phyloP scores from a whole-genome alignment of 2,113 vertebrate genomes.

The Anas platyrhynchos region DNA sequence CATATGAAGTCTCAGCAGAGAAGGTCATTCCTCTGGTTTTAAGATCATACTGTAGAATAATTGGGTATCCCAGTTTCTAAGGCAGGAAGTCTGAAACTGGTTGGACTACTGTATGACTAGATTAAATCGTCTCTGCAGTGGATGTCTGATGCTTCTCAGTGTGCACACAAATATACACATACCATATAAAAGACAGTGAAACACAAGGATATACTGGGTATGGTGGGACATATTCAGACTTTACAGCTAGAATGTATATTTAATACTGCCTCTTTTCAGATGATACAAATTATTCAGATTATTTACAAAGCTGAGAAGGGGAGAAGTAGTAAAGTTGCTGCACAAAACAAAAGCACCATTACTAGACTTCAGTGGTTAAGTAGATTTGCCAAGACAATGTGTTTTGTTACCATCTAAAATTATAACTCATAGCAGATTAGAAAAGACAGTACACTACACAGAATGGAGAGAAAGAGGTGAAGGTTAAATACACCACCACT shows the following conservation, averaged over 20 bases:
- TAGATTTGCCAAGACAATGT: not conserved
- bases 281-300: not conserved
- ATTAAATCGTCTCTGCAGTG: not conserved
- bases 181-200: not conserved
- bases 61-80: not conserved
- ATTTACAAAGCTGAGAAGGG: not conserved
- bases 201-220: not conserved
- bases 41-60: not conserved
- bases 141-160: not conserved
- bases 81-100: not conserved
- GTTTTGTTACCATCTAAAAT: not conserved
- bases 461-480: not conserved
- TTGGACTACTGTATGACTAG: not conserved
- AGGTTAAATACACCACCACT: not conserved
- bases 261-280: not conserved
- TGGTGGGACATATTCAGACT: not conserved
- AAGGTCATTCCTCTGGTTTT: accelerated
- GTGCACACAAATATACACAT: not conserved
- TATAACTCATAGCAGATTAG: not conserved
- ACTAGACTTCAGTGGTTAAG: not conserved
- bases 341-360: not conserved
- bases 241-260: not conserved
- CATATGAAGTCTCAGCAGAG: not conserved
- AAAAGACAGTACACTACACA: not conserved
- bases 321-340: not conserved